Percentiles rank a stretch among this genome's conserved stretches.
These are phyloP conservation scores for Lobophora halterata DNA, from an alignment of 2,888 invertebrate species.

Conservation along the genomic window DNA sequence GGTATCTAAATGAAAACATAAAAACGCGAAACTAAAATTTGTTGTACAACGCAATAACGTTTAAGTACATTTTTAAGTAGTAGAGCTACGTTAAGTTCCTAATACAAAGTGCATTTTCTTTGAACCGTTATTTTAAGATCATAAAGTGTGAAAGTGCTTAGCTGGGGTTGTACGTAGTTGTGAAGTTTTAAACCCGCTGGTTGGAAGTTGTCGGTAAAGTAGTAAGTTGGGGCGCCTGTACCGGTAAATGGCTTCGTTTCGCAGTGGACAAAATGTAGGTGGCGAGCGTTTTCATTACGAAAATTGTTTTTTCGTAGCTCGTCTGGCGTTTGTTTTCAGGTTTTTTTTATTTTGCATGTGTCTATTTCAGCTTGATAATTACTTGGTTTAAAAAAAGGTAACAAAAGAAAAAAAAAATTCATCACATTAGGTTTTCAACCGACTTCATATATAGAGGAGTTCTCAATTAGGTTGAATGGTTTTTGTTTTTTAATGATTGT, in stretches of 20 bases:
- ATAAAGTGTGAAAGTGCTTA: slow-evolving; percentile 19
- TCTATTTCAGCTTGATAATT: no score
- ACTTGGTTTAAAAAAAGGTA: no score
- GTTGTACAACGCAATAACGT: slow-evolving; percentile 3
- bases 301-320: neutral
- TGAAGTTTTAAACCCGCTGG: slow-evolving; percentile 7
- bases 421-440: no score
- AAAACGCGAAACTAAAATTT: slow-evolving; percentile 6
- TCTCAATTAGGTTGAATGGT: no score
- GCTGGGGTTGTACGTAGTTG: neutral
- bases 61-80: slow-evolving; percentile 4
- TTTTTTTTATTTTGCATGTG: no score
- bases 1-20: no score
- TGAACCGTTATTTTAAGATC: slow-evolving; percentile 3
- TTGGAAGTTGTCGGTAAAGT: slow-evolving; percentile 15
- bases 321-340: slow-evolving; percentile 1
- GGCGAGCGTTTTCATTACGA: slow-evolving; percentile 11
- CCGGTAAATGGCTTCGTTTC: slow-evolving; percentile 35
- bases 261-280: slow-evolving; percentile 21
- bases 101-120: neutral
- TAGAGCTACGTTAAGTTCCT: neutral
- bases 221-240: slow-evolving; percentile 22
- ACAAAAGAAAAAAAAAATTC: no score
- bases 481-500: no score
- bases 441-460: no score